A percentile compares a stretch with the other conserved stretches of the same genome.
phyloP scores from a whole-genome alignment of 92 coral and sea anemone species.

The Siderastrea siderea region DNA sequence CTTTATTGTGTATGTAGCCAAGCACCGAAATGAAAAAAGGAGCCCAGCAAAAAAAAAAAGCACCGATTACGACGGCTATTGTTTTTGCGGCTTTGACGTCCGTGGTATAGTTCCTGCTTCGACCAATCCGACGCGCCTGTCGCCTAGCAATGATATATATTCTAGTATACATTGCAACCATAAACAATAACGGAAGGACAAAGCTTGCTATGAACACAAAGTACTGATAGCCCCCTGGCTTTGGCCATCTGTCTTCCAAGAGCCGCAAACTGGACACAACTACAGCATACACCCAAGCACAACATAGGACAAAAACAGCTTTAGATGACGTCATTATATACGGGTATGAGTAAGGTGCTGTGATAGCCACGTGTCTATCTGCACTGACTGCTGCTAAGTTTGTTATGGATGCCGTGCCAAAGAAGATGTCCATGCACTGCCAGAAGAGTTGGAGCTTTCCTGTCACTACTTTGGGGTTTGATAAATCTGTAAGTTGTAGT shows the following conservation, averaged over 20 bases:
- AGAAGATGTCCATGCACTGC: conserved; percentile 83
- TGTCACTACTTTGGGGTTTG: conserved; percentile 45
- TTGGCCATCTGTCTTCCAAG: conserved; percentile 42
- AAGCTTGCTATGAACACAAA: conserved; percentile 81
- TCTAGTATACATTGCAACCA: conserved; percentile 90
- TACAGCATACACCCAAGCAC: conserved; percentile 85
- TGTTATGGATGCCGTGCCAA: conserved; percentile 88
- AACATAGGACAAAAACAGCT: conserved; percentile 77
- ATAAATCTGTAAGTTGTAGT: conserved; percentile 72
- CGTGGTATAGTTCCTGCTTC: conserved; percentile 77
- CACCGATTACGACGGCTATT: conserved; percentile 97
- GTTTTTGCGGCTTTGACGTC: conserved; percentile 98
- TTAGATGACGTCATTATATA: conserved; percentile 84
- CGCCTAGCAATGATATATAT: conserved; percentile 93
- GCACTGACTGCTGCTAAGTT: conserved; percentile 93
- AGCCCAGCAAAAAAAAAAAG: conserved; percentile 86
- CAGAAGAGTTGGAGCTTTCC: conserved; percentile 54
- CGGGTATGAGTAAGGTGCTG: conserved; percentile 91
- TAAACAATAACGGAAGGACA: conserved; percentile 78
- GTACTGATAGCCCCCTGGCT: conserved; percentile 67
- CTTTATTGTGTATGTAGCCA: conserved; percentile 59
- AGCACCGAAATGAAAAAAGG: conserved; percentile 85
- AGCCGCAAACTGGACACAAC: conserved; percentile 74
- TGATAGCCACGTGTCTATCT: conserved; percentile 94
- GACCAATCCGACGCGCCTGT: conserved; percentile 88